phyloP scores from a whole-genome alignment of 2,888 invertebrate genomes.

The Notocelia uddmanniana region DNA sequence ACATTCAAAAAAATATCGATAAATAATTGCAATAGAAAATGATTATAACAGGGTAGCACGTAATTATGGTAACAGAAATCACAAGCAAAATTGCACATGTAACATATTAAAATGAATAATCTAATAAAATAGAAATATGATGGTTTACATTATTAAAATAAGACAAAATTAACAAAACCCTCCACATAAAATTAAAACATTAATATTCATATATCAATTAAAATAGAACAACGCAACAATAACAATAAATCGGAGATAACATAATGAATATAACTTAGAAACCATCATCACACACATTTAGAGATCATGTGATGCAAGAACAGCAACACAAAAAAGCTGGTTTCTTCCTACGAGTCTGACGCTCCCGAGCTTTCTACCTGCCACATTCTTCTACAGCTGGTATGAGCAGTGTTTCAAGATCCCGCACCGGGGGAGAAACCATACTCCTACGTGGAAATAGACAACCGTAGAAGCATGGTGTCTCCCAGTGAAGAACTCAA shows the following conservation, averaged over 20 bases:
- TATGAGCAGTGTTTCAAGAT: background rate
- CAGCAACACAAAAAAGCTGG: background rate
- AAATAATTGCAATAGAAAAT: too few relatives aligned
- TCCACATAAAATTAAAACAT: too few relatives aligned
- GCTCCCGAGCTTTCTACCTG: too few relatives aligned
- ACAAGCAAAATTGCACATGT: background rate
- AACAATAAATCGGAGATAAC: background rate
- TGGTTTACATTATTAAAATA: background rate
- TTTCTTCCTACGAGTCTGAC: background rate
- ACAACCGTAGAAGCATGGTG: constrained; percentile 14
- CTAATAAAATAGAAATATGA: background rate
- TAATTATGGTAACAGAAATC: background rate
- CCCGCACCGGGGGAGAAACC: constrained; percentile 24
- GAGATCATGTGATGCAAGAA: background rate
- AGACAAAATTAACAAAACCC: background rate
- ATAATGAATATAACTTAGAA: background rate
- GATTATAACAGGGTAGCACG: too few relatives aligned
- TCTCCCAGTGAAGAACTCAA: constrained; percentile 13
- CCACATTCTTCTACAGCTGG: too few relatives aligned
- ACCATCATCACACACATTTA: background rate
- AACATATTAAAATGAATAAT: background rate
- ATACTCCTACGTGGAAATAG: constrained; percentile 12
- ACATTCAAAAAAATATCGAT: too few relatives aligned
- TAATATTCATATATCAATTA: too few relatives aligned
- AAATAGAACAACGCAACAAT: too few relatives aligned